Percentiles rank a stretch among this genome's conserved stretches.
phyloP scores from a whole-genome alignment of 2,797 vertebrate genomes.

The Stomatorhinus walkeri region DNA sequence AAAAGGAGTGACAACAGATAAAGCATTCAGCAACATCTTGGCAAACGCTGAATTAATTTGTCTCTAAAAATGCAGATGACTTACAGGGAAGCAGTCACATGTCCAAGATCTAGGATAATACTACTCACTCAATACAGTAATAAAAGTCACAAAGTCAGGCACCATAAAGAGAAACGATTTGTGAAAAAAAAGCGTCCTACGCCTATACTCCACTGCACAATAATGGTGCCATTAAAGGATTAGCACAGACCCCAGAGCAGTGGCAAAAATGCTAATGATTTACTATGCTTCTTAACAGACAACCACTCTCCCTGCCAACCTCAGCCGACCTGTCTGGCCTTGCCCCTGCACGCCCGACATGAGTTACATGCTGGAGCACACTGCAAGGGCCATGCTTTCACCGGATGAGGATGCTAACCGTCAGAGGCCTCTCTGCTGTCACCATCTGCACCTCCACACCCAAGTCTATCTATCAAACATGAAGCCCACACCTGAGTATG shows the following conservation, averaged over 20 bases:
- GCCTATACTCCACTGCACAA: background rate
- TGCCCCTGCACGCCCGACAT: background rate
- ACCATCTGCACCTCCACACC: background rate
- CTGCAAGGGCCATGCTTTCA: background rate
- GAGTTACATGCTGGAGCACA: background rate
- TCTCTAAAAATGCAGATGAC: conserved; percentile 8
- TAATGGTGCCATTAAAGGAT: background rate
- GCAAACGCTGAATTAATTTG: conserved; percentile 9
- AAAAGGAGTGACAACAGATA: background rate
- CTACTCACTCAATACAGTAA: conserved; percentile 1
- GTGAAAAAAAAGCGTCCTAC: background rate
- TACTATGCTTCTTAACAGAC: background rate
- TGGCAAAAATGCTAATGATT: background rate
- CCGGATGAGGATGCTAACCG: background rate
- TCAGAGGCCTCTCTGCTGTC: background rate
- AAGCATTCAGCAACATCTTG: background rate
- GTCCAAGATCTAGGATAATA: background rate
- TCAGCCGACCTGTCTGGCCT: background rate
- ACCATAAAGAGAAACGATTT: background rate
- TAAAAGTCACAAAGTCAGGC: background rate
- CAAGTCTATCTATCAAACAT: background rate
- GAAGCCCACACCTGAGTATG: background rate
- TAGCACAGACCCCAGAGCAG: background rate
- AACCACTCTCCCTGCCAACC: background rate
- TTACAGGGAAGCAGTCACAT: background rate